Base-by-base conservation (phyloP, 1,140 invertebrate genomes). In the Bombus difficillimus region DNA sequence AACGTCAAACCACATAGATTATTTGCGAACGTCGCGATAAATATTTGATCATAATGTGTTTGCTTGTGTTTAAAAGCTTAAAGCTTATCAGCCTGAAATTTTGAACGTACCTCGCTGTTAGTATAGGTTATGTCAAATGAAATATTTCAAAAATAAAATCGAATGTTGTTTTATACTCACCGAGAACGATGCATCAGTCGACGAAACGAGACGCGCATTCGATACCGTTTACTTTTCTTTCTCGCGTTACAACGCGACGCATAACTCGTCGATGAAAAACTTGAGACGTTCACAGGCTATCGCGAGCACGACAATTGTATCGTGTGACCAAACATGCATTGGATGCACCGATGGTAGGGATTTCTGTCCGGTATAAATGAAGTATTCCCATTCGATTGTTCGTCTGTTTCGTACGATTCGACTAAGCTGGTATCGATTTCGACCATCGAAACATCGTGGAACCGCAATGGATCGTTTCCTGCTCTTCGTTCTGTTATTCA, bases 251-350 rank as follows among this genome's bases (percentile, higher is more conserved):
- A 88, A 59, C 39, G 18, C 43, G 22, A 80, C 18, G 57, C 66
- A 72, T 77, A 64, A 64, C n/a, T 75, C 71, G 81, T 85, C 82
- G 77, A 85, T 68, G 64, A 53, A 89, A 88, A 81, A 88, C 84
- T 74, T 75, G 88, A 89, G 79, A 68, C 77, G 59, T 76, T n/a
- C 37, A 80, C 41, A 78, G 62, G 86, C 79, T 59, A 57, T 78
- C 71, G 69, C 62, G 69, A 72, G 32, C 72, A 88, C 78, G 71
- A 88, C 86, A 80, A 88, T 88, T 72, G 86, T 47, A 66, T 77
- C 87, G 68, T 47, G 77, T 84, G 43, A 78, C 53, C 72, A 81
- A 43, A 71, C 81, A 37, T 53, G 43, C 64, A 68, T 37, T 59
- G 43, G n/a, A 10, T 76, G 66, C 8, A 37, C 2, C 37, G 64